phyloP scores from a whole-genome alignment of 2,113 vertebrate species.

The Nothobranchius furzeri region DNA sequence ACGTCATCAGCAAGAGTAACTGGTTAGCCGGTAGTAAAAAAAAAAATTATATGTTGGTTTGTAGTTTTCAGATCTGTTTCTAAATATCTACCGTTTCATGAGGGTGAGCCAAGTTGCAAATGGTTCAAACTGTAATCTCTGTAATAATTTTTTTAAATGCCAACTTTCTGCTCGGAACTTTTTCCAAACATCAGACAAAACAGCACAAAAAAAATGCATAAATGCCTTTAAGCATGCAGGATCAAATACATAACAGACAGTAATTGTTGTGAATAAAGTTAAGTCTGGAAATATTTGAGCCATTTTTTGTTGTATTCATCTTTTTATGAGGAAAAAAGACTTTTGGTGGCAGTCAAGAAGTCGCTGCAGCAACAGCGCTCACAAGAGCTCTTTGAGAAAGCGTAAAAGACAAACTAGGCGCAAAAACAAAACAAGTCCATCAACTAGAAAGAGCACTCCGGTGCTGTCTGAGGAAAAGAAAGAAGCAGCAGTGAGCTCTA shows the following conservation, averaged over 20 bases:
- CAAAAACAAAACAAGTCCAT: background rate
- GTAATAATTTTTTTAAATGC: background rate
- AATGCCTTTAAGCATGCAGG: background rate
- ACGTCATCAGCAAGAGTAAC: too few species aligned
- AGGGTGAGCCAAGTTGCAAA: background rate
- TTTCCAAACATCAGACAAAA: background rate
- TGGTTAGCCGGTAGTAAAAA: too few species aligned
- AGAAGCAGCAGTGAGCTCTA: too few species aligned
- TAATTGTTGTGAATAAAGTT: background rate
- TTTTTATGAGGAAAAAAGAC: background rate
- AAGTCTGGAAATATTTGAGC: background rate
- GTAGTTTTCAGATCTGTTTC: background rate
- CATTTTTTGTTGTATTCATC: background rate
- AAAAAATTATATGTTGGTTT: background rate
- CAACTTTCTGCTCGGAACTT: background rate
- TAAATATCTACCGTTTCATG: background rate
- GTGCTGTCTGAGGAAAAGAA: too few species aligned
- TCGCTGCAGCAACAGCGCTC: background rate
- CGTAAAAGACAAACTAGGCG: background rate
- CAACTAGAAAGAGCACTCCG: background rate
- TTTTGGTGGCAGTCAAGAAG: background rate
- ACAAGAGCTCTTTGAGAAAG: too few species aligned
- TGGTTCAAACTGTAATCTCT: background rate
- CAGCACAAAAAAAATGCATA: background rate
- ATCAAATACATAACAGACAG: background rate